Conservation (phyloP, 2,888 invertebrate species). For the Criorhina ranunculi region DNA sequence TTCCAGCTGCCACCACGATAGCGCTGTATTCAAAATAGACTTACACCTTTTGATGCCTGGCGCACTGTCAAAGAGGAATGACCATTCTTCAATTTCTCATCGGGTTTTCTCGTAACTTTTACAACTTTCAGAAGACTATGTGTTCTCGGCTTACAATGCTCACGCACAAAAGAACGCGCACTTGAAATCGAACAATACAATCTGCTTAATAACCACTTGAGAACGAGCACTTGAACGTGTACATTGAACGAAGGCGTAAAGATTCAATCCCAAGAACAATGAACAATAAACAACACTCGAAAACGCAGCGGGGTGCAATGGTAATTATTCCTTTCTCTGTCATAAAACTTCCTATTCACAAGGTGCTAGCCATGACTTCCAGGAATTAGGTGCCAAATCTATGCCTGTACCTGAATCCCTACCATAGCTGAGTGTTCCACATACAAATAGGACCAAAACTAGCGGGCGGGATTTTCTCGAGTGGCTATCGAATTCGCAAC, state of each 20-base stretch:
- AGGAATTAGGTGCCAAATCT: constrained; percentile 32
- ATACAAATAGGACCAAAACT: constrained; percentile 58
- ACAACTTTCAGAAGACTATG: constrained; percentile 58
- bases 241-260: constrained; percentile 78
- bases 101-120: constrained; percentile 68
- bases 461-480: constrained; percentile 62
- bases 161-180: constrained; percentile 54
- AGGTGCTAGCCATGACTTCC: constrained; percentile 54
- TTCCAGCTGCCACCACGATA: constrained; percentile 53
- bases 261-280: constrained; percentile 78
- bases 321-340: constrained; percentile 62
- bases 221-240: constrained; percentile 56
- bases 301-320: constrained; percentile 77
- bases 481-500: constrained; percentile 62
- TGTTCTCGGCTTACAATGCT: constrained; percentile 50
- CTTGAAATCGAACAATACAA: constrained; percentile 76
- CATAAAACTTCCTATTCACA: constrained; percentile 55
- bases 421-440: constrained; percentile 28
- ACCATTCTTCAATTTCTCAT: constrained; percentile 36
- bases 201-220: constrained; percentile 80
- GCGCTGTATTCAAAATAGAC: constrained; percentile 47
- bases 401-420: constrained; percentile 35
- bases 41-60: constrained; percentile 55
- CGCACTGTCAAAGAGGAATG: constrained; percentile 34
- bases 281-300: constrained; percentile 79